Conservation (phyloP, 2,888 invertebrate genomes). For the Cremastobaeus sp. region DNA sequence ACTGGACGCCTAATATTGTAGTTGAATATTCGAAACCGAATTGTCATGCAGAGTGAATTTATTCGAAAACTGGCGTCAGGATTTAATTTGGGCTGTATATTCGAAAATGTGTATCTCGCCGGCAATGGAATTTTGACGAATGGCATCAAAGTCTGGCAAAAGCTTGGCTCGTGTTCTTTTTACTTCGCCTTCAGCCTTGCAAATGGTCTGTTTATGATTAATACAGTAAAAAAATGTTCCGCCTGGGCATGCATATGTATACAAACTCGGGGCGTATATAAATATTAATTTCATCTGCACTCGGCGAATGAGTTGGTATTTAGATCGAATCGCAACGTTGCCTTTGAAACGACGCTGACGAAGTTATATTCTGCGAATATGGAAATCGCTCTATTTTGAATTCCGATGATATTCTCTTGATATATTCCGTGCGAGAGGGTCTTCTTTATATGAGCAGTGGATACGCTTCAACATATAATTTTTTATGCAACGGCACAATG, state of each 20-base stretch:
- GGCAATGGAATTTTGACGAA: background rate
- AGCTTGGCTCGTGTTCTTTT: background rate
- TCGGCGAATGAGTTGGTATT: slow-evolving; percentile 61
- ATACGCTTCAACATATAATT: slow-evolving; percentile 53
- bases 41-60: background rate
- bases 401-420: slow-evolving; percentile 61
- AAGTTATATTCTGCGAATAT: slow-evolving; percentile 61
- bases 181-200: slow-evolving; percentile 2
- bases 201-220: slow-evolving; percentile 51
- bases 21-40: background rate
- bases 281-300: slow-evolving; percentile 62
- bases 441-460: slow-evolving; percentile 57
- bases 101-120: slow-evolving; percentile 18
- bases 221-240: slow-evolving; percentile 38
- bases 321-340: slow-evolving; percentile 60
- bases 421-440: slow-evolving; percentile 52
- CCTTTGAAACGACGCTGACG: slow-evolving; percentile 60
- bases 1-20: too few species aligned
- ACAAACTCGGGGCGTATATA: slow-evolving; percentile 53
- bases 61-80: background rate
- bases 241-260: slow-evolving; percentile 58
- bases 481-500: slow-evolving; percentile 46
- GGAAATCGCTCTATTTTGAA: slow-evolving; percentile 62
- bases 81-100: slow-evolving; percentile 4
- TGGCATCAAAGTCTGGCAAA: slow-evolving; percentile 10